phyloP scores from a whole-genome alignment of 2,797 vertebrate species.

The Amniataba percoides region DNA sequence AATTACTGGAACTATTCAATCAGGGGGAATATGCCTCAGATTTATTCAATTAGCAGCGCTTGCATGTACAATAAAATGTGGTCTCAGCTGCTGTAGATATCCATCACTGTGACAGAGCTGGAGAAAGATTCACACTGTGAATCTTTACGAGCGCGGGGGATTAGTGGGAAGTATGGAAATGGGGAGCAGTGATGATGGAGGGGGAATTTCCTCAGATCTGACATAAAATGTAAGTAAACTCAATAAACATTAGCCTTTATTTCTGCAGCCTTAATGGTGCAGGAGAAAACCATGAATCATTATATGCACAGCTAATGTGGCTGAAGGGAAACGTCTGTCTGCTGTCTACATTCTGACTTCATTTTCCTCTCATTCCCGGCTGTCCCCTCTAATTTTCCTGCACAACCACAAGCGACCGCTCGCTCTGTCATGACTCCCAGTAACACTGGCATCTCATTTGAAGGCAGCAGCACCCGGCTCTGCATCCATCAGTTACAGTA shows the following conservation, averaged over 20 bases:
- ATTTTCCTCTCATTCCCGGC: slow-evolving; percentile 63
- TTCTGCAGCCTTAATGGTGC: slow-evolving; percentile 22
- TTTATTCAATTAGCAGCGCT: neutral
- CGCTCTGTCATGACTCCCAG: slow-evolving; percentile 69
- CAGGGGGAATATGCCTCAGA: neutral
- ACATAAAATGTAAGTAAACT: slow-evolving; percentile 8
- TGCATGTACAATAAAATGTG: slow-evolving; percentile 1
- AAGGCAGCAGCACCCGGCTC: slow-evolving; percentile 70
- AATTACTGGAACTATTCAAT: neutral
- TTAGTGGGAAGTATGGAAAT: slow-evolving; percentile 31
- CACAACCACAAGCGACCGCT: slow-evolving; percentile 60
- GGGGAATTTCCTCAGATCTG: slow-evolving; percentile 17
- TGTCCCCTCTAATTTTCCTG: slow-evolving; percentile 69
- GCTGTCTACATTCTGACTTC: slow-evolving; percentile 45
- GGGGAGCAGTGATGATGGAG: neutral
- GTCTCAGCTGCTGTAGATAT: slow-evolving; percentile 24
- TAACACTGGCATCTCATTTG: slow-evolving; percentile 80
- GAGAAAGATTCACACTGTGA: slow-evolving; percentile 7
- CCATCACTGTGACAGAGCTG: slow-evolving; percentile 10
- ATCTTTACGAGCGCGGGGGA: slow-evolving; percentile 15
- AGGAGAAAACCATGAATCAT: slow-evolving; percentile 36
- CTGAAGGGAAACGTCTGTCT: slow-evolving; percentile 45
- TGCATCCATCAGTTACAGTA: slow-evolving; percentile 74
- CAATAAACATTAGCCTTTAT: neutral
- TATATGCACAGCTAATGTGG: slow-evolving; percentile 31